Percentiles rank a stretch among this genome's conserved stretches.
phyloP scores from a whole-genome alignment of 1,140 invertebrate species.

The Lucilia cuprina region DNA sequence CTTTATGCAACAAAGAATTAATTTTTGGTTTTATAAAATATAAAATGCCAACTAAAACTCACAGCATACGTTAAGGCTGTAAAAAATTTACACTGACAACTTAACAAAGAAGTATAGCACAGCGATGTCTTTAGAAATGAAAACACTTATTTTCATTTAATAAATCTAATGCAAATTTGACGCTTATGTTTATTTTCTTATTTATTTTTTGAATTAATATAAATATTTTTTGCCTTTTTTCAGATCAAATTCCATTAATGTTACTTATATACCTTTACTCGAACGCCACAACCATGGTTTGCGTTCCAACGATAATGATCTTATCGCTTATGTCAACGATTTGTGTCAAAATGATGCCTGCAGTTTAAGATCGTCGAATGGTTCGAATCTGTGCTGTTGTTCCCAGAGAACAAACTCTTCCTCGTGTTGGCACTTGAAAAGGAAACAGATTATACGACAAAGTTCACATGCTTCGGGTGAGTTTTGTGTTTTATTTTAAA shows the following conservation, averaged over 20 bases:
- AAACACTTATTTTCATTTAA: neutral
- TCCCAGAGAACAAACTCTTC: neutral
- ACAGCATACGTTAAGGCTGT: conserved; percentile 46
- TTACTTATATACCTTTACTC: conserved; percentile 27
- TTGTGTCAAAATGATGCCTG: neutral
- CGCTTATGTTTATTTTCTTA: neutral
- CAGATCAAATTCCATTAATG: conserved; percentile 38
- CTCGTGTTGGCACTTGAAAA: conserved; percentile 40
- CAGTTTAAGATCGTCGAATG: neutral
- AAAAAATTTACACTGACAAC: neutral
- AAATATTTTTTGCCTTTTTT: conserved; percentile 16
- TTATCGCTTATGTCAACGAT: neutral
- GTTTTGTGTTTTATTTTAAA: neutral
- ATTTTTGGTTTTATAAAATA: neutral
- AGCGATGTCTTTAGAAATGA: neutral
- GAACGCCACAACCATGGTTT: conserved; percentile 30
- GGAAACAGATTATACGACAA: conserved; percentile 36
- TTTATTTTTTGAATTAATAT: neutral
- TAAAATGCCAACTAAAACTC: conserved; percentile 9
- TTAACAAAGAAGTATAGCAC: neutral
- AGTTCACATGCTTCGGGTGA: conserved; percentile 40
- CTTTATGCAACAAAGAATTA: no score
- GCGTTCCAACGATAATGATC: conserved; percentile 18
- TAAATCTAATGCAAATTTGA: no score
- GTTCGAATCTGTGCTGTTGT: conserved; percentile 36